These are phyloP conservation scores for Sebastes alutus DNA, from an alignment of 2,797 vertebrate genomes.

Conservation along the genomic window DNA sequence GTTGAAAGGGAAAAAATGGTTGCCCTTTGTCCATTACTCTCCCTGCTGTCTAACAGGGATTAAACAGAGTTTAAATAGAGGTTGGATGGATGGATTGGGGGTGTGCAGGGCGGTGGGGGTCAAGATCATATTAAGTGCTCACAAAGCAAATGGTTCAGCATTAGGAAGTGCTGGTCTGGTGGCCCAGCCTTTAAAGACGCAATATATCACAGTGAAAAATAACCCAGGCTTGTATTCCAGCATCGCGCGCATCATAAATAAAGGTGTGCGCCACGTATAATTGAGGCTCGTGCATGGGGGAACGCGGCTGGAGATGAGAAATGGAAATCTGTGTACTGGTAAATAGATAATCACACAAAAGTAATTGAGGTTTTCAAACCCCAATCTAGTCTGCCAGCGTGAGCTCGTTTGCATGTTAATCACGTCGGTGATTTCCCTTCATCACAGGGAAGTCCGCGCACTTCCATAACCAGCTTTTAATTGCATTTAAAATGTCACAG, in stretches of 20 bases:
- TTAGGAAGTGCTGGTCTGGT: conserved; percentile 62
- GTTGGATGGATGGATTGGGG: conserved; percentile 57
- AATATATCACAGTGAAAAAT: conserved; percentile 76
- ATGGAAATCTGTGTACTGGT: conserved; percentile 99
- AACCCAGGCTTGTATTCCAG: conserved; percentile 67
- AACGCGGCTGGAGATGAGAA: conserved; percentile 90
- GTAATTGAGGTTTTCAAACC: conserved; percentile 99
- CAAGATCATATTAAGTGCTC: conserved; percentile 75
- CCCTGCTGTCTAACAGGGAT: conserved; percentile 12
- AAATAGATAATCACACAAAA: conserved; percentile 99
- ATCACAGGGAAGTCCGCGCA: conserved; percentile 94
- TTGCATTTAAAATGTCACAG: conserved; percentile 99
- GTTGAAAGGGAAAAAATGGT: conserved; percentile 35
- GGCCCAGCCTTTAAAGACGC: conserved; percentile 64
- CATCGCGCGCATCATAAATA: conserved; percentile 81
- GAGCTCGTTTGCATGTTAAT: conserved; percentile 99
- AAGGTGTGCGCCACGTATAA: conserved; percentile 83
- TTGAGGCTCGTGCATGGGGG: conserved; percentile 72
- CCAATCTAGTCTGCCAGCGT: conserved; percentile 99
- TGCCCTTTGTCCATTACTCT: conserved; percentile 47
- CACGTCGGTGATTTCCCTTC: conserved; percentile 96
- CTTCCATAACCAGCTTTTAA: conserved; percentile 99
- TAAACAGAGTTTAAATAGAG: conserved; percentile 57
- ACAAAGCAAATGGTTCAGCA: conserved; percentile 66
- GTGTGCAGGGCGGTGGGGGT: conserved; percentile 45